Evolutionary conservation across 2,797 vertebrate genomes (phyloP).

Genomic region (Decapterus maruadsi): DNA sequence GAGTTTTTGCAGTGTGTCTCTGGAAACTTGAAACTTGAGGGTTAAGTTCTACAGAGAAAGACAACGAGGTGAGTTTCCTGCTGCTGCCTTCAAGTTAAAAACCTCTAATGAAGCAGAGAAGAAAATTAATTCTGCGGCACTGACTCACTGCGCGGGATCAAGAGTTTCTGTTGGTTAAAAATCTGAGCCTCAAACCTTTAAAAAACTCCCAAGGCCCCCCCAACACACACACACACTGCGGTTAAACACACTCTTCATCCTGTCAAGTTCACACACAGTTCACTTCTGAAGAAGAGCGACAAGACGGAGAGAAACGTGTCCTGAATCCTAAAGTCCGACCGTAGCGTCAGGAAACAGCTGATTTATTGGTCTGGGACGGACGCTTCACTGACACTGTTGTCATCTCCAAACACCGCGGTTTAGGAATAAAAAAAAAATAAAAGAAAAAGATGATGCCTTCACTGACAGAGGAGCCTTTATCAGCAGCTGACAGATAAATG

Average conservation of each 20-base stretch:
- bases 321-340: constrained; percentile 23
- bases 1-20: no score
- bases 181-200: not conserved
- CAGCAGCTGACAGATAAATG: constrained; percentile 52
- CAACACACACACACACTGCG: constrained; percentile 1
- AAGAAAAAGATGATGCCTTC: no score
- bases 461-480: constrained; percentile 42
- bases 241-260: constrained; percentile 9
- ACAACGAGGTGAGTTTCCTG: not conserved
- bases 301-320: constrained; percentile 1
- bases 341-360: not conserved
- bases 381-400: not conserved
- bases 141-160: not conserved
- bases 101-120: constrained; percentile 16
- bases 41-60: no score
- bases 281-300: constrained; percentile 28
- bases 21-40: no score
- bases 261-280: constrained; percentile 37
- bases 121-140: not conserved
- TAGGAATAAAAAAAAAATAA: not conserved
- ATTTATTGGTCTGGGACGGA: constrained; percentile 10
- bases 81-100: not conserved
- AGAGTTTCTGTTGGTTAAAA: not conserved
- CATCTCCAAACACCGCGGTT: constrained; percentile 1
- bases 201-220: not conserved